phyloP scores from a whole-genome alignment of 1,140 invertebrate species.

The Adoxophyes honmai region DNA sequence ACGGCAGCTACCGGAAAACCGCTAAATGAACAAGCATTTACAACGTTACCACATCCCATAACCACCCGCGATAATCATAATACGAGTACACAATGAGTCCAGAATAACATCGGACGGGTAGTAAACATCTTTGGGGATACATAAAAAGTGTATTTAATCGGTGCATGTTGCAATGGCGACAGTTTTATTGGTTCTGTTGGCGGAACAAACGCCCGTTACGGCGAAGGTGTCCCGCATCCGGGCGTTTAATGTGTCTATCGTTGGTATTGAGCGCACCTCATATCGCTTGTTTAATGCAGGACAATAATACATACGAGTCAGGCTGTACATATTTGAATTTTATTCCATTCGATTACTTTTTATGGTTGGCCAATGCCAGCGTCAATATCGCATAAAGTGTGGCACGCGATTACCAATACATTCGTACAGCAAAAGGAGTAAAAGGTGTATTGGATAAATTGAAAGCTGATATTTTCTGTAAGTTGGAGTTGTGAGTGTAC shows the following conservation, averaged over 20 bases:
- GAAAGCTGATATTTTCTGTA: conserved; percentile 3
- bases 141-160: conserved; percentile 46
- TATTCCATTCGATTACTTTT: conserved; percentile 12
- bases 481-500: background rate
- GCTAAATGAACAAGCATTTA: conserved; percentile 59
- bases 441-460: background rate
- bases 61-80: conserved; percentile 56
- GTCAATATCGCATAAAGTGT: background rate
- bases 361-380: background rate
- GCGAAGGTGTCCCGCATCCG: conserved; percentile 22
- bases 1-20: conserved; percentile 39
- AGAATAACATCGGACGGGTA: conserved; percentile 46
- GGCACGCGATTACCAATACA: background rate
- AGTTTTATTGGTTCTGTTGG: conserved; percentile 49
- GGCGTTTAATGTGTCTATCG: background rate
- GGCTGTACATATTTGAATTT: conserved; percentile 3
- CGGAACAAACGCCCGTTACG: conserved; percentile 40
- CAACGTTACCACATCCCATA: conserved; percentile 53
- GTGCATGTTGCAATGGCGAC: conserved; percentile 48
- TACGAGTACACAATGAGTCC: conserved; percentile 40
- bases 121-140: conserved; percentile 48
- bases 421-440: too few relatives aligned
- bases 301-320: background rate
- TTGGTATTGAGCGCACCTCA: background rate
- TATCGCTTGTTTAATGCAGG: background rate